phyloP scores from a whole-genome alignment of 1,140 invertebrate genomes.

The Ceratosolen fusciceps region DNA sequence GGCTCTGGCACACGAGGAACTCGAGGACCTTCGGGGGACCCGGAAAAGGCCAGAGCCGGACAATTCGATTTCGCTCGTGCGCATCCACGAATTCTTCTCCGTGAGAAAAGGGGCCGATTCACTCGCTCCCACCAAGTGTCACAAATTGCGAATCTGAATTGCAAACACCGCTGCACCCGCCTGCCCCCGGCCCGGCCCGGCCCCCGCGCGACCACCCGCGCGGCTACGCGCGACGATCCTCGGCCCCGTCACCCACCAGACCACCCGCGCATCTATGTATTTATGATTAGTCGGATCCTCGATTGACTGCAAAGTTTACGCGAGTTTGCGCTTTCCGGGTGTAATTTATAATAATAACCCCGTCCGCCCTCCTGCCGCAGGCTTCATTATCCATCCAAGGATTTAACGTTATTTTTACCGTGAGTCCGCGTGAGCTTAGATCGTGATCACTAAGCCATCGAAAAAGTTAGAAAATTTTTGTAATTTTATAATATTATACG shows the following conservation, averaged over 20 bases:
- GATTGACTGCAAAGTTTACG: not conserved
- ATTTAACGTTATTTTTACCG: no score
- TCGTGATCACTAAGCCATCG: no score
- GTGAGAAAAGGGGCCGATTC: conserved; percentile 39
- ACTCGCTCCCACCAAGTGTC: conserved; percentile 33
- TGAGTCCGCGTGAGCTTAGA: no score
- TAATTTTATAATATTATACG: not conserved
- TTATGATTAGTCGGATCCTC: conserved; percentile 18
- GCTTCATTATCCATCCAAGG: no score
- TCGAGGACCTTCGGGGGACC: conserved; percentile 18
- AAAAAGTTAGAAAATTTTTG: not conserved
- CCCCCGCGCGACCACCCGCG: no score
- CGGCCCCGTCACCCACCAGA: no score
- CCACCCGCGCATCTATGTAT: not conserved
- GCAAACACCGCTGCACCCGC: conserved; percentile 31
- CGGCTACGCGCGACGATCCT: no score
- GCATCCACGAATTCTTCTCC: conserved; percentile 35
- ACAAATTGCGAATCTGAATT: conserved; percentile 48
- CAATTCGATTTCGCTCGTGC: conserved; percentile 23
- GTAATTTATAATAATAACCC: no score
- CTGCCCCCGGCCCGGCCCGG: no score
- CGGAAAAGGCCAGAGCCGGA: conserved; percentile 22
- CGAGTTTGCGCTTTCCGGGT: not conserved
- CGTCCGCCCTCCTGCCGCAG: no score
- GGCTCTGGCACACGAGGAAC: not conserved